Conservation (phyloP, 2,113 vertebrate genomes). For the Vimba vimba region DNA sequence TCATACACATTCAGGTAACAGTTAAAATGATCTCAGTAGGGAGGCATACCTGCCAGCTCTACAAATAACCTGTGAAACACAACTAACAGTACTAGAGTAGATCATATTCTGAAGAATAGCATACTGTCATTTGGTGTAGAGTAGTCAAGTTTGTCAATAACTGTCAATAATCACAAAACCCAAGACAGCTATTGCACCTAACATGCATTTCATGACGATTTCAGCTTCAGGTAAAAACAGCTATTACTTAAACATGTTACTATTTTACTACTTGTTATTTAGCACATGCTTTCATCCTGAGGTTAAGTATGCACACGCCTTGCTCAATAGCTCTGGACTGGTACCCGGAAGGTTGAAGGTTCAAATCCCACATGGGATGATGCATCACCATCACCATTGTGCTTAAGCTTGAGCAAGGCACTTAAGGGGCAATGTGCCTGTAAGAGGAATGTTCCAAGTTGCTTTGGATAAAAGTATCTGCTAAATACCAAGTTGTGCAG, state of each 20-base stretch:
- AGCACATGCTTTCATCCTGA: background rate
- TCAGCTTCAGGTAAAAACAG: background rate
- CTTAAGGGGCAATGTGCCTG: background rate
- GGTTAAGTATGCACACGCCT: background rate
- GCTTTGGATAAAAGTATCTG: background rate
- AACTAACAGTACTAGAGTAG: background rate
- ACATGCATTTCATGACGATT: background rate
- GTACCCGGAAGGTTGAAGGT: background rate
- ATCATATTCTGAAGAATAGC: background rate
- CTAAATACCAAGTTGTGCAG: background rate
- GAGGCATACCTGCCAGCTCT: constrained; percentile 6
- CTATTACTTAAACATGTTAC: background rate
- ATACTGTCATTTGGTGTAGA: background rate
- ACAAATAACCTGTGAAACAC: constrained; percentile 5
- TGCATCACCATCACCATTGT: background rate
- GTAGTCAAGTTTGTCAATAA: constrained; percentile 10
- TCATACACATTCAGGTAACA: constrained; percentile 26
- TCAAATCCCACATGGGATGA: background rate
- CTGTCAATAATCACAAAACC: background rate
- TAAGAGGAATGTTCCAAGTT: background rate
- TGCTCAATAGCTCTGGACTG: background rate
- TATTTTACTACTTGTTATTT: background rate
- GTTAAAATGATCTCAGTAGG: background rate
- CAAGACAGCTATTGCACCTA: background rate
- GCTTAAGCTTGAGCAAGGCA: too few species aligned